These are phyloP conservation scores for Anoura caudifer DNA, from an alignment of 2,113 vertebrate species.

Conservation along the genomic window DNA sequence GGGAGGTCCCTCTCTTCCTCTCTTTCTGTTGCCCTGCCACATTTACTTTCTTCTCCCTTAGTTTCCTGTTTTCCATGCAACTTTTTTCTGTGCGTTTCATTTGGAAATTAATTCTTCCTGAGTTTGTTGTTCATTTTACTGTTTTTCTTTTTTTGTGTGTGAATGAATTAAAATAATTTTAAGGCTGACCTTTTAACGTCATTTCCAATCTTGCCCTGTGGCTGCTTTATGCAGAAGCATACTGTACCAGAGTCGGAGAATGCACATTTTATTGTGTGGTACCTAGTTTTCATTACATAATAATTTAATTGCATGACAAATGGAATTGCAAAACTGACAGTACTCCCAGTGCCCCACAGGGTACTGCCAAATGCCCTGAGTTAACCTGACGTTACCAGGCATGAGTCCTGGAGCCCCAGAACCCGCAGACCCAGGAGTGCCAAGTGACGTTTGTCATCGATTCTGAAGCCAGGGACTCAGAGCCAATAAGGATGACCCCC, in stretches of 20 bases:
- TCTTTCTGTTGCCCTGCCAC: slow-evolving; percentile 1
- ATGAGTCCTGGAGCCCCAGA: slow-evolving; percentile 47
- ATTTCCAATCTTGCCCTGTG: slow-evolving; percentile 50
- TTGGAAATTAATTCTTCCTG: slow-evolving; percentile 70
- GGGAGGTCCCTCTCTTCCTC: neutral
- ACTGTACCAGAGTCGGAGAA: slow-evolving; percentile 52
- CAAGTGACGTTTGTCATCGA: slow-evolving; percentile 38
- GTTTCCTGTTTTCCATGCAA: slow-evolving; percentile 60
- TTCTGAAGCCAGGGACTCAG: slow-evolving; percentile 43
- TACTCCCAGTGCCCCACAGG: neutral
- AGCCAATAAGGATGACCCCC: neutral
- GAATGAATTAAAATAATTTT: neutral
- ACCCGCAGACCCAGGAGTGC: slow-evolving; percentile 42
- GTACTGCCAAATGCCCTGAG: slow-evolving; percentile 57
- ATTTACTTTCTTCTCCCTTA: slow-evolving; percentile 57
- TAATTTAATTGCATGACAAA: slow-evolving; percentile 63
- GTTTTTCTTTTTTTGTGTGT: no score
- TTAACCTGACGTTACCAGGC: slow-evolving; percentile 63
- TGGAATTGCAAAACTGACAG: slow-evolving; percentile 48
- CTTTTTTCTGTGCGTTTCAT: slow-evolving; percentile 46
- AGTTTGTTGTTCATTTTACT: slow-evolving; percentile 61
- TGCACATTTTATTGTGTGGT: slow-evolving; percentile 53
- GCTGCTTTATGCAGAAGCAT: slow-evolving; percentile 54
- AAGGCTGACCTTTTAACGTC: slow-evolving; percentile 61
- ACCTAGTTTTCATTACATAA: slow-evolving; percentile 68